phyloP scores from a whole-genome alignment of 2,797 vertebrate species.

The Scarus forsteni region DNA sequence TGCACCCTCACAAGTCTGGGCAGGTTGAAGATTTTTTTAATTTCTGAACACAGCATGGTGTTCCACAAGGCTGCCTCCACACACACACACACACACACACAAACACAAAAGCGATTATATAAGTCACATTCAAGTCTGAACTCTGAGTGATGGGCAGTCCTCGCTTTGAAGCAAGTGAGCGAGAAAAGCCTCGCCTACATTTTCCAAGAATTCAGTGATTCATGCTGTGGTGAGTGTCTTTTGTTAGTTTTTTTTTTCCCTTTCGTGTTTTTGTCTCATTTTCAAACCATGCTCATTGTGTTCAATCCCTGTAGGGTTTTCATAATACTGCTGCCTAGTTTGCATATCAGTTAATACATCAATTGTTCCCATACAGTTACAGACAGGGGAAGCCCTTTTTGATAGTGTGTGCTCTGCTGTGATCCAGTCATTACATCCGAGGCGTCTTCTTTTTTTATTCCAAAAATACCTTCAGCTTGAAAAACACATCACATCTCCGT shows the following conservation, averaged over 20 bases:
- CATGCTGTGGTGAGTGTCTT: conserved; percentile 63
- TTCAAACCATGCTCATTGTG: conserved; percentile 13
- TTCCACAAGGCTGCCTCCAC: conserved; percentile 66
- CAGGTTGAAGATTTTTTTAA: conserved; percentile 59
- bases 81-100: conserved; percentile 16
- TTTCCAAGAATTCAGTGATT: conserved; percentile 75
- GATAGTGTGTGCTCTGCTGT: conserved; percentile 1
- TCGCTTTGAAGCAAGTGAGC: conserved; percentile 46
- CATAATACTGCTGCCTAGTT: conserved; percentile 12
- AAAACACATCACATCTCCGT: background rate
- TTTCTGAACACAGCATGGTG: conserved; percentile 29
- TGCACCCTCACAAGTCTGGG: conserved; percentile 67
- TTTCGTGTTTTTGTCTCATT: conserved; percentile 33
- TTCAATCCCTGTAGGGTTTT: conserved; percentile 13
- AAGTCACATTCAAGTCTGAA: conserved; percentile 73
- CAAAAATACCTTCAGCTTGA: background rate
- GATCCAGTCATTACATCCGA: background rate
- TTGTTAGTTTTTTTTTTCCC: conserved; percentile 2
- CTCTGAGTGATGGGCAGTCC: conserved; percentile 59
- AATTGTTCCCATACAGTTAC: background rate
- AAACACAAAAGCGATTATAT: conserved; percentile 61
- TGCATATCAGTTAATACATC: conserved; percentile 31
- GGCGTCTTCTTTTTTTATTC: conserved; percentile 13
- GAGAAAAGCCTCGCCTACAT: conserved; percentile 66
- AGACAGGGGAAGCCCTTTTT: conserved; percentile 24